phyloP scores from a whole-genome alignment of 2,888 invertebrate species.

The Drosophila trichaetosa region DNA sequence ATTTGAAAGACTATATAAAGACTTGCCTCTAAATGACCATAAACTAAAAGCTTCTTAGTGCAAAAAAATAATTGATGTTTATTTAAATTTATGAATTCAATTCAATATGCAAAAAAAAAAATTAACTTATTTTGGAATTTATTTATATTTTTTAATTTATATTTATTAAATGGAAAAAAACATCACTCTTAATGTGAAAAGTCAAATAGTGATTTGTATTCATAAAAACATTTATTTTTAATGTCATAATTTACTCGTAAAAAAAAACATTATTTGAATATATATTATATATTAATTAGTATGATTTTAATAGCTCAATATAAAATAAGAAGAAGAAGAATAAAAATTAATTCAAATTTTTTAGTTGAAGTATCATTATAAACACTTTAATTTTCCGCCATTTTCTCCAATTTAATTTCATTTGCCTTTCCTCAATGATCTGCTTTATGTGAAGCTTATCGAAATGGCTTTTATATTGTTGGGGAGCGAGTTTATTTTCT shows the following conservation, averaged over 20 bases:
- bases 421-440: not conserved
- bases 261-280: not conserved
- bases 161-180: not conserved
- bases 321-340: not conserved
- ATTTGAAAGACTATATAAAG: not conserved
- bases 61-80: not conserved
- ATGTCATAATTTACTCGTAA: not conserved
- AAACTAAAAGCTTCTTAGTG: not conserved
- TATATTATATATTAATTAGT: not conserved
- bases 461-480: conserved; percentile 34
- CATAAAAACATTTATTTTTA: not conserved
- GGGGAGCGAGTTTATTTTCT: conserved; percentile 1
- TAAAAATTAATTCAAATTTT: not conserved
- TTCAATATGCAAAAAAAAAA: not conserved
- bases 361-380: not conserved
- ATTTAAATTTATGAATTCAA: not conserved
- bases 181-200: not conserved
- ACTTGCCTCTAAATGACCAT: not conserved
- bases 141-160: too few species aligned
- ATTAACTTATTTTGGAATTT: too few species aligned
- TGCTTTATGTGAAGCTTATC: conserved; percentile 28
- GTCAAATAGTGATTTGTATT: not conserved
- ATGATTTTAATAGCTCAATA: not conserved
- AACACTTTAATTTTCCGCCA: not conserved
- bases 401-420: not conserved